A percentile compares a stretch with the other conserved stretches of the same genome.
phyloP scores from a whole-genome alignment of 1,140 invertebrate genomes.

The Lanistes nyassanus region DNA sequence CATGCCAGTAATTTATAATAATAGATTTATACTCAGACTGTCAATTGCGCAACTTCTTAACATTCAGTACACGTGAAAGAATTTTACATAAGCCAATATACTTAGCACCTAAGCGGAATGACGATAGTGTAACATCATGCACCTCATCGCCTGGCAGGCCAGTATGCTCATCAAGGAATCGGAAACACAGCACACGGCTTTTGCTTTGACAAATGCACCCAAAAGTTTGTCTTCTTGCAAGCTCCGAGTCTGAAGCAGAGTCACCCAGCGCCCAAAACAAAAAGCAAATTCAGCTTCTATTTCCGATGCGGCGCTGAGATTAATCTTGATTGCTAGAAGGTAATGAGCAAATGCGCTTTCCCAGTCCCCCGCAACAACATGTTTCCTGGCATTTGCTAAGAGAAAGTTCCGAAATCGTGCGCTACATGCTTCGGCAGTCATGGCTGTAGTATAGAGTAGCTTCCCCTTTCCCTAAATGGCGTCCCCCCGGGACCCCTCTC shows the following conservation, averaged over 20 bases:
- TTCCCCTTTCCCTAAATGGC: constrained; percentile 14
- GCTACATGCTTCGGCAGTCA: not conserved
- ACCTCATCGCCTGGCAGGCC: constrained; percentile 68
- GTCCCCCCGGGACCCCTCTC: too few species aligned
- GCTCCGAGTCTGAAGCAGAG: constrained; percentile 40
- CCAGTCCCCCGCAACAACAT: constrained; percentile 43
- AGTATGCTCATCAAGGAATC: constrained; percentile 64
- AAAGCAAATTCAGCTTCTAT: constrained; percentile 50
- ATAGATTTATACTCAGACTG: not conserved
- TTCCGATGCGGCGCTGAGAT: constrained; percentile 30
- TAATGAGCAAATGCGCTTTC: constrained; percentile 56
- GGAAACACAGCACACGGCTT: constrained; percentile 63
- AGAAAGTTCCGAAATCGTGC: constrained; percentile 4
- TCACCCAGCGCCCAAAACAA: constrained; percentile 51
- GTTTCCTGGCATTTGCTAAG: constrained; percentile 40
- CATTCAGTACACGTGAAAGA: not conserved
- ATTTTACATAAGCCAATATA: not conserved
- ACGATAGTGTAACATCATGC: too few species aligned
- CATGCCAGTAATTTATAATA: not conserved
- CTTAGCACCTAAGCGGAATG: not conserved
- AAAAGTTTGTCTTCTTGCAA: constrained; percentile 61
- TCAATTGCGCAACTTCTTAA: not conserved
- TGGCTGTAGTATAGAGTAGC: not conserved
- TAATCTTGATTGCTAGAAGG: constrained; percentile 50
- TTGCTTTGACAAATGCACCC: constrained; percentile 66